Conservation (phyloP, 2,797 vertebrate genomes). For the Gadopsis marmoratus region DNA sequence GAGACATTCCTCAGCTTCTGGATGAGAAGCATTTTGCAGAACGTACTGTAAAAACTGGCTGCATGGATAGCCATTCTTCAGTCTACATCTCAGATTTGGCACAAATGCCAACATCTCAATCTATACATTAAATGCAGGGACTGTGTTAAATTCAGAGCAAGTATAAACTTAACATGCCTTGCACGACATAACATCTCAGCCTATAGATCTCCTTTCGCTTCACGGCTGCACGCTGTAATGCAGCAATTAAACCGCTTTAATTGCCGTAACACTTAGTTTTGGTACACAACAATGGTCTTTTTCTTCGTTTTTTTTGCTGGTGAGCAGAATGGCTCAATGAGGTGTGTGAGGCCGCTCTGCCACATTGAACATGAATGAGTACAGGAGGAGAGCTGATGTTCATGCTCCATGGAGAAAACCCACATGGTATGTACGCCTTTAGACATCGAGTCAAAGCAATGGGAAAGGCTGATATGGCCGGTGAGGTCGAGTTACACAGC, state of each 20-base stretch:
- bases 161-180: slow-evolving; percentile 42
- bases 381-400: slow-evolving; percentile 43
- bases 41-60: slow-evolving; percentile 10
- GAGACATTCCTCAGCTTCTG: slow-evolving; percentile 34
- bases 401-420: slow-evolving; percentile 44
- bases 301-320: slow-evolving; percentile 58
- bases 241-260: slow-evolving; percentile 44
- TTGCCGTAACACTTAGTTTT: slow-evolving; percentile 44
- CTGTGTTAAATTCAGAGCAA: slow-evolving; percentile 9
- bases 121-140: slow-evolving; percentile 32
- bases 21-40: slow-evolving; percentile 17
- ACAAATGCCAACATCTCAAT: slow-evolving; percentile 31
- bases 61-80: slow-evolving; percentile 22
- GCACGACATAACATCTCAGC: slow-evolving; percentile 37
- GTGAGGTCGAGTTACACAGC: slow-evolving; percentile 66
- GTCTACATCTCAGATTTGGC: slow-evolving; percentile 5
- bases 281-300: slow-evolving; percentile 74
- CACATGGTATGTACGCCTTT: slow-evolving; percentile 42
- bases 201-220: slow-evolving; percentile 46
- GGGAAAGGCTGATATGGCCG: slow-evolving; percentile 51
- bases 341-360: slow-evolving; percentile 57
- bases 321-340: slow-evolving; percentile 47
- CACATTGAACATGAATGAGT: slow-evolving; percentile 40
- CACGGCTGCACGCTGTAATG: slow-evolving; percentile 27
- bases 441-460: slow-evolving; percentile 53